A percentile compares a stretch with the other conserved stretches of the same genome.
phyloP scores from a whole-genome alignment of 1,140 invertebrate species.

The Hycleus phaleratus region DNA sequence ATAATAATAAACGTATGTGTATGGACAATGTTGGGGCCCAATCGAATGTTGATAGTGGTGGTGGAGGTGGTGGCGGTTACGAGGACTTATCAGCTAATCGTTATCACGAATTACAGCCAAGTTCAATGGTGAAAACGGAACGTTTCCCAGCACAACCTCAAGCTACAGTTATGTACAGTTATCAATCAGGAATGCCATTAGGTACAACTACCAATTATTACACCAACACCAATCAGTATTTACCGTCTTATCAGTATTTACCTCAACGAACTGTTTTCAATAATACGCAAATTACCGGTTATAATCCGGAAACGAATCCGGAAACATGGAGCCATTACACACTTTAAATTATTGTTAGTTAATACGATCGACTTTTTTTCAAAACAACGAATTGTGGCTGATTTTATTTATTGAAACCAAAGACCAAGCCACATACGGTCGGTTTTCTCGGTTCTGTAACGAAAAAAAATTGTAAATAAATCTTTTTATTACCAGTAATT shows the following conservation, averaged over 20 bases:
- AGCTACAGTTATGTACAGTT: constrained; percentile 22
- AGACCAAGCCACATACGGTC: too few relatives aligned
- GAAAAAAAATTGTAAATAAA: too few relatives aligned
- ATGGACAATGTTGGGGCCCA: constrained; percentile 26
- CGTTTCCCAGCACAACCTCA: constrained; percentile 9
- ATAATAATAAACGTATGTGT: constrained; percentile 41
- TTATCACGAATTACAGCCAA: constrained; percentile 47
- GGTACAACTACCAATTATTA: constrained; percentile 22
- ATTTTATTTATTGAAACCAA: too few relatives aligned
- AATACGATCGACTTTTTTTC: background rate
- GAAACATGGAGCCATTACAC: constrained; percentile 17
- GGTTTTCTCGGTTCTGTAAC: too few relatives aligned
- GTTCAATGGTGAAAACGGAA: constrained; percentile 27
- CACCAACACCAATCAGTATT: constrained; percentile 32
- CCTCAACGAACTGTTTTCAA: constrained; percentile 32
- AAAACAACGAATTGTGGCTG: background rate
- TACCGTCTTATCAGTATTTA: constrained; percentile 38
- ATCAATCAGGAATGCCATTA: constrained; percentile 22
- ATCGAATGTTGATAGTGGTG: constrained; percentile 35
- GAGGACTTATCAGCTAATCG: constrained; percentile 28
- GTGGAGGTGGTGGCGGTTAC: constrained; percentile 21
- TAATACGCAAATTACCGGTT: constrained; percentile 18
- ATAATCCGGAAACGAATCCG: constrained; percentile 14
- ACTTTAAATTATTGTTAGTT: background rate
- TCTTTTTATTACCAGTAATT: too few relatives aligned